Conservation (phyloP, 2,888 invertebrate species). For the Terebella lapidaria region DNA sequence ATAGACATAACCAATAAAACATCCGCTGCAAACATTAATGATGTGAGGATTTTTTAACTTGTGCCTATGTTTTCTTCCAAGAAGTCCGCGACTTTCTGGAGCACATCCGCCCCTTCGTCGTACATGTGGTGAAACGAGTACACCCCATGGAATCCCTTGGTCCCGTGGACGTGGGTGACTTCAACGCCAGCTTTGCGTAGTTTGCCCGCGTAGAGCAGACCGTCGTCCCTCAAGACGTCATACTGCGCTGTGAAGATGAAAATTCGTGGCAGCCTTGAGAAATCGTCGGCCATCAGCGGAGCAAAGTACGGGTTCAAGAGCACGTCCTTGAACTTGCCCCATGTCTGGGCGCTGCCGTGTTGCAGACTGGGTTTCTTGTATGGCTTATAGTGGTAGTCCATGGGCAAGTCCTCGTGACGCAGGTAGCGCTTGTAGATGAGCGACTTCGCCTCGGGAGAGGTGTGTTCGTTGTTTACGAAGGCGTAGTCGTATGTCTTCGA, state of each 20-base stretch:
- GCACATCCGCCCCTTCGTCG: too few relatives aligned
- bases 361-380: neutral
- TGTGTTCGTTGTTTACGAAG: neutral
- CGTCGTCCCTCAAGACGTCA: conserved; percentile 2
- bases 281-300: neutral
- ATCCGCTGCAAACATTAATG: too few relatives aligned
- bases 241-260: neutral
- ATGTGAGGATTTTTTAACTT: too few relatives aligned
- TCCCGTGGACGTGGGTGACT: neutral
- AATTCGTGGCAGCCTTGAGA: neutral
- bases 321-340: neutral
- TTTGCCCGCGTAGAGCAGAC: neutral
- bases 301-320: neutral
- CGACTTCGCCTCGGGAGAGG: neutral
- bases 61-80: too few relatives aligned
- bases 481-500: neutral
- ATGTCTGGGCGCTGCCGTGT: neutral
- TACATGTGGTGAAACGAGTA: neutral
- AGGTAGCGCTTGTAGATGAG: neutral
- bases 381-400: neutral
- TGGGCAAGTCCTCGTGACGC: neutral
- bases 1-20: too few relatives aligned
- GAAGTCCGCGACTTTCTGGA: too few relatives aligned
- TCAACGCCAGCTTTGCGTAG: neutral
- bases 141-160: neutral